Conservation (phyloP, 1,140 invertebrate genomes). For the Dendroctonus ponderosae region DNA sequence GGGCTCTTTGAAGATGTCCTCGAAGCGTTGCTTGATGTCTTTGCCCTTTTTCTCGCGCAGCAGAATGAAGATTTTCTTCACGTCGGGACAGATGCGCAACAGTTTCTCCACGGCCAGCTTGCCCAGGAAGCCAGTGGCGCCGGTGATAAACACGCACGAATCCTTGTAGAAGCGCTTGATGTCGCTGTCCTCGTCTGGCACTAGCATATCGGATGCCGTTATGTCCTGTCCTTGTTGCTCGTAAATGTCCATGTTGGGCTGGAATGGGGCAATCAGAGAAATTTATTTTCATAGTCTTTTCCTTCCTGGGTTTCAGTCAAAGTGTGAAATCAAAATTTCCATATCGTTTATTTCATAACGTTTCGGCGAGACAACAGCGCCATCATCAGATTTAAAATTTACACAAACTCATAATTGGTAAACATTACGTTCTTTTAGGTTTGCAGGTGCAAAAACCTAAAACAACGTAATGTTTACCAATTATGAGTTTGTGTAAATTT, state of each 20-base stretch:
- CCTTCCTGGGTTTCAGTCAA: no score
- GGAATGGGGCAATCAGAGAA: not conserved
- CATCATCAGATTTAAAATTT: no score
- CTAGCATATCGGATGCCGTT: conserved; percentile 32
- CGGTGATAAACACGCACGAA: conserved; percentile 56
- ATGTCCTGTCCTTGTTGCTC: conserved; percentile 37
- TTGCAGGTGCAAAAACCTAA: no score
- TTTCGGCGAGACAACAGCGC: no score
- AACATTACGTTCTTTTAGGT: no score
- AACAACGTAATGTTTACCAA: no score
- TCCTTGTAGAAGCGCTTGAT: conserved; percentile 41
- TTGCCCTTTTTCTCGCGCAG: conserved; percentile 75
- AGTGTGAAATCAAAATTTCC: no score
- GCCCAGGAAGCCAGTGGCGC: conserved; percentile 68
- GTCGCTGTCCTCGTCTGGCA: conserved; percentile 35
- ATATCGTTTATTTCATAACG: no score
- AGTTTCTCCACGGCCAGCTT: conserved; percentile 59
- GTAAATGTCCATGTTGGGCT: conserved; percentile 19
- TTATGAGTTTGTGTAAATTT: no score
- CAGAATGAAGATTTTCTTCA: conserved; percentile 73
- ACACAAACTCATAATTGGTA: no score
- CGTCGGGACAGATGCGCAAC: conserved; percentile 50
- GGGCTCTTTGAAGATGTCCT: conserved; percentile 63
- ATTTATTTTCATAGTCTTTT: no score
- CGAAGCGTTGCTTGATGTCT: conserved; percentile 59